A percentile compares a stretch with the other conserved stretches of the same genome.
phyloP scores from a whole-genome alignment of 2,113 vertebrate genomes.

The Nettapus auritus region DNA sequence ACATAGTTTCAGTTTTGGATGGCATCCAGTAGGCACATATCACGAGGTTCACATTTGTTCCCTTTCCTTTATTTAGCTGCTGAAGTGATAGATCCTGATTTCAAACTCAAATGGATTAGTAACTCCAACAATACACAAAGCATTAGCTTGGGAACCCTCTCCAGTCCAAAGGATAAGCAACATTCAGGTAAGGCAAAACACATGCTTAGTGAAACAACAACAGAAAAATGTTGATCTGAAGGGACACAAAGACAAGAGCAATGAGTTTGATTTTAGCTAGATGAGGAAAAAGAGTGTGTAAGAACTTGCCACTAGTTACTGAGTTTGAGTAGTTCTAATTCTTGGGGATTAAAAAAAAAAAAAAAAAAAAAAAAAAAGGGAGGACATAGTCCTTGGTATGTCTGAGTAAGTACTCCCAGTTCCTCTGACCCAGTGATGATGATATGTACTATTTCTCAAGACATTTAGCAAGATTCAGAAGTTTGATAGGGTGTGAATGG shows the following conservation, averaged over 20 bases:
- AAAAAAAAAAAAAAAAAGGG: not conserved
- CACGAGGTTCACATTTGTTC: not conserved
- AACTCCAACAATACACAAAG: not conserved
- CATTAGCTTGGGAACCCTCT: not conserved
- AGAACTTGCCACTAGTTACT: not conserved
- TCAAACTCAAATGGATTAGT: not conserved
- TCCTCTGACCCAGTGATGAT: not conserved
- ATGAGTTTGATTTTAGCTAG: not conserved
- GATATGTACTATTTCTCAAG: not conserved
- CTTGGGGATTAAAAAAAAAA: not conserved
- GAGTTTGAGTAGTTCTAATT: not conserved
- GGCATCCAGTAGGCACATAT: not conserved
- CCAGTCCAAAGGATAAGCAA: not conserved
- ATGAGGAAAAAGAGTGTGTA: accelerated
- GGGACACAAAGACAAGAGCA: not conserved
- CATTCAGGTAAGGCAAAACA: not conserved
- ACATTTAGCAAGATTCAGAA: not conserved
- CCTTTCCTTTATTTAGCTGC: not conserved
- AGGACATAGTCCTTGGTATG: not conserved
- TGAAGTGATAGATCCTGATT: not conserved
- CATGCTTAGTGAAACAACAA: not conserved
- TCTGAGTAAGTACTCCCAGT: not conserved
- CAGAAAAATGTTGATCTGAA: not conserved
- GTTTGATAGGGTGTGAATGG: not conserved
- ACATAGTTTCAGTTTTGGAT: not conserved